Conservation (phyloP, 2,797 vertebrate species). For the Anguilla obscura region DNA sequence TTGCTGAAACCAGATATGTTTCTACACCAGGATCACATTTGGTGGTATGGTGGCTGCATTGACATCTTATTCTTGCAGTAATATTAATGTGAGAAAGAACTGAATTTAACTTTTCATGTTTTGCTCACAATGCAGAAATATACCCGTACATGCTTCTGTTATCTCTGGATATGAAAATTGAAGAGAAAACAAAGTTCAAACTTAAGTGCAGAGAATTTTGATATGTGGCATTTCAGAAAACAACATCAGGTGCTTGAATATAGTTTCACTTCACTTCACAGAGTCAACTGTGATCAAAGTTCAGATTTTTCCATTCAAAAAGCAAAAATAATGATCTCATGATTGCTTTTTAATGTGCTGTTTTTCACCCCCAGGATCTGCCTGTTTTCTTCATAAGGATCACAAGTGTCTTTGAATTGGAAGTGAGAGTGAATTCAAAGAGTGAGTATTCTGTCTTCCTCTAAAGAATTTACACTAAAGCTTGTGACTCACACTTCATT, state of each 20-base stretch:
- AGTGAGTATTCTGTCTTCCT: not conserved
- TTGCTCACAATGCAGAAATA: conserved; percentile 13
- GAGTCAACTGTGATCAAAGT: conserved; percentile 3
- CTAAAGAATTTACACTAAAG: not conserved
- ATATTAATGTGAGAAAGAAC: conserved; percentile 20
- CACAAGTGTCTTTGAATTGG: not conserved
- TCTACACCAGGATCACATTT: not conserved
- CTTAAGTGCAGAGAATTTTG: not conserved
- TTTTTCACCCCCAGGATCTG: not conserved
- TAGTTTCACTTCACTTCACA: not conserved
- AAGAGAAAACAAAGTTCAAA: not conserved
- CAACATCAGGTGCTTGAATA: not conserved
- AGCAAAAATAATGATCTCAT: not conserved
- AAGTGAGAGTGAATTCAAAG: not conserved
- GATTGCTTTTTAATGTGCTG: conserved; percentile 21
- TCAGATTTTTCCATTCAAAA: not conserved
- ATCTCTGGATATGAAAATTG: not conserved
- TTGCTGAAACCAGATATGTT: not conserved
- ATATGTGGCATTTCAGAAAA: not conserved
- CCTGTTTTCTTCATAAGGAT: not conserved
- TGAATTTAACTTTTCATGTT: conserved; percentile 25
- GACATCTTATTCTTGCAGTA: conserved; percentile 15
- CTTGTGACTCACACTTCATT: conserved; percentile 1
- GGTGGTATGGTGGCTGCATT: not conserved
- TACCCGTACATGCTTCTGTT: not conserved